Evolutionary conservation across 2,888 invertebrate species (phyloP).

Genomic region (Agrotis segetum): DNA sequence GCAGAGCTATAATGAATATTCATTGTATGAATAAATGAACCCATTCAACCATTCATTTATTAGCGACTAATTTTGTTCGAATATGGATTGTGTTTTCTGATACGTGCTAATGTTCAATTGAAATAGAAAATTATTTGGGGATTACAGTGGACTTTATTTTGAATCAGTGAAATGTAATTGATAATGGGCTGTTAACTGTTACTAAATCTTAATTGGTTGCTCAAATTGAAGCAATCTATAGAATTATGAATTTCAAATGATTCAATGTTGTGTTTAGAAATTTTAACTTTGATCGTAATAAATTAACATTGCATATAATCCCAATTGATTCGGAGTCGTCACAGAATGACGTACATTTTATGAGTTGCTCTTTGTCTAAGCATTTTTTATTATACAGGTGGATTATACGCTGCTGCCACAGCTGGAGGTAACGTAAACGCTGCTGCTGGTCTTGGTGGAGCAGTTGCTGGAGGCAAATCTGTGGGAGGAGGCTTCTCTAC

Average conservation of each 20-base stretch:
- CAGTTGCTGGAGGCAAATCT: slow-evolving; percentile 78
- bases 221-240: slow-evolving; percentile 8
- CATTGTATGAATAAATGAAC: slow-evolving; percentile 38
- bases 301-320: too few species aligned
- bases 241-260: background rate
- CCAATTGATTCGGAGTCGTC: too few species aligned
- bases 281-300: background rate
- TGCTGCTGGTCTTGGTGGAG: slow-evolving; percentile 89
- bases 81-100: slow-evolving; percentile 39
- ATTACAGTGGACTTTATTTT: slow-evolving; percentile 17
- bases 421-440: slow-evolving; percentile 90
- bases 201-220: slow-evolving; percentile 17
- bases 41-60: slow-evolving; percentile 38
- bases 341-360: too few species aligned
- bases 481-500: slow-evolving; percentile 83
- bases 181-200: background rate
- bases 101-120: slow-evolving; percentile 31
- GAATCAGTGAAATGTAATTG: slow-evolving; percentile 14
- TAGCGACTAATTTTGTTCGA: slow-evolving; percentile 37
- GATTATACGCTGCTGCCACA: slow-evolving; percentile 91
- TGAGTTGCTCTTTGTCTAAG: too few species aligned
- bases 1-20: slow-evolving; percentile 45
- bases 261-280: background rate
- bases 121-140: slow-evolving; percentile 36
- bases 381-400: slow-evolving; percentile 76